Conservation (phyloP, 2,797 vertebrate species). For the Vultur gryphus region DNA sequence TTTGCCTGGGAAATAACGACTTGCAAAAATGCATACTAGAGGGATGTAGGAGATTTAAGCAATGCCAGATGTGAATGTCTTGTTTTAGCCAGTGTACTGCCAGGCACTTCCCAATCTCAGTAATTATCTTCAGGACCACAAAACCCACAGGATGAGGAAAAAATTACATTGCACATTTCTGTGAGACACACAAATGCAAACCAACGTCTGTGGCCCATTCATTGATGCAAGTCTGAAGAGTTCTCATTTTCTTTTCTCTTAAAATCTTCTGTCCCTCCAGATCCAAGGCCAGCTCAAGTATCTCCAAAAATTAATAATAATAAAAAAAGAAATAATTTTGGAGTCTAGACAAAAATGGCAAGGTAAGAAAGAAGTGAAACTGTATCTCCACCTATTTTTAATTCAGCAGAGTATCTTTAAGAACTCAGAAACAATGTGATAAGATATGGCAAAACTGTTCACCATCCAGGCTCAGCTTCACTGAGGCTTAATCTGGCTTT, state of each 20-base stretch:
- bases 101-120: neutral
- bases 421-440: neutral
- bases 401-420: neutral
- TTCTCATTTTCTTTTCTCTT: neutral
- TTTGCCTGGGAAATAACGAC: neutral
- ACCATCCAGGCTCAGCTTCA: neutral
- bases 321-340: neutral
- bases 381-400: neutral
- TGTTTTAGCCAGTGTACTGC: neutral
- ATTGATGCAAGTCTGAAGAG: neutral
- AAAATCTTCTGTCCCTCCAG: neutral
- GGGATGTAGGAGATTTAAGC: neutral
- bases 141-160: conserved; percentile 6
- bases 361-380: neutral
- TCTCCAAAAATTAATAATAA: neutral
- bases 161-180: neutral
- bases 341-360: neutral
- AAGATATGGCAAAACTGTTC: neutral
- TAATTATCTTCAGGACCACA: neutral
- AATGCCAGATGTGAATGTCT: conserved; percentile 1
- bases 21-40: neutral
- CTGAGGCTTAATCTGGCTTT: neutral
- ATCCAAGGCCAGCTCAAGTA: neutral
- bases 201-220: neutral
- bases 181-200: neutral